phyloP scores from a whole-genome alignment of 2,888 invertebrate species.

The Sphaeridia pumilis region DNA sequence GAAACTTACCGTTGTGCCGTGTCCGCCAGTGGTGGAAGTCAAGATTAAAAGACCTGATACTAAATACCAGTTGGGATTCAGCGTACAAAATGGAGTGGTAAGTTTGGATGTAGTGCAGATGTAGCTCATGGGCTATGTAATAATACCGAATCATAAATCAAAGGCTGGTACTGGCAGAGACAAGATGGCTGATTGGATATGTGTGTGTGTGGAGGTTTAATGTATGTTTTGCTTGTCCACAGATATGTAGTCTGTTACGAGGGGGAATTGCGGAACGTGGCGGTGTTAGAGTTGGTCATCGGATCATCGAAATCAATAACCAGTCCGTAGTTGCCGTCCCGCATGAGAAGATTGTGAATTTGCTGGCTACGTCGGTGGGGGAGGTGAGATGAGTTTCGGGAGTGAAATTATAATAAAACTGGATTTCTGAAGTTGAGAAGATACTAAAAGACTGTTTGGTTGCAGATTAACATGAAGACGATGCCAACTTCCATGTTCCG shows the following conservation, averaged over 20 bases:
- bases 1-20: constrained; percentile 96
- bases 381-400: no score
- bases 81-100: constrained; percentile 98
- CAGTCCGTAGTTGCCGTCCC: constrained; percentile 99
- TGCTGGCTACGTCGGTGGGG: constrained; percentile 96
- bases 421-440: no score
- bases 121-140: not conserved
- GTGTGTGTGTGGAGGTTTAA: not conserved
- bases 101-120: constrained; percentile 42
- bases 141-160: not conserved
- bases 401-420: no score
- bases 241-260: constrained; percentile 95
- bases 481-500: constrained; percentile 99
- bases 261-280: constrained; percentile 99
- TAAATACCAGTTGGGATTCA: constrained; percentile 98
- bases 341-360: constrained; percentile 98
- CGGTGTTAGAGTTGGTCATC: constrained; percentile 95
- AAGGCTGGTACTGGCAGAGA: not conserved
- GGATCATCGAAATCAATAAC: constrained; percentile 99
- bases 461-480: constrained; percentile 98
- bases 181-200: not conserved
- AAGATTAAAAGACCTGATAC: constrained; percentile 98
- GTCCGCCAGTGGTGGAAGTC: constrained; percentile 98
- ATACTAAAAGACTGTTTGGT: no score
- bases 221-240: constrained; percentile 17